Conservation (phyloP, 2,113 vertebrate genomes). For the Meleagris gallopavo region DNA sequence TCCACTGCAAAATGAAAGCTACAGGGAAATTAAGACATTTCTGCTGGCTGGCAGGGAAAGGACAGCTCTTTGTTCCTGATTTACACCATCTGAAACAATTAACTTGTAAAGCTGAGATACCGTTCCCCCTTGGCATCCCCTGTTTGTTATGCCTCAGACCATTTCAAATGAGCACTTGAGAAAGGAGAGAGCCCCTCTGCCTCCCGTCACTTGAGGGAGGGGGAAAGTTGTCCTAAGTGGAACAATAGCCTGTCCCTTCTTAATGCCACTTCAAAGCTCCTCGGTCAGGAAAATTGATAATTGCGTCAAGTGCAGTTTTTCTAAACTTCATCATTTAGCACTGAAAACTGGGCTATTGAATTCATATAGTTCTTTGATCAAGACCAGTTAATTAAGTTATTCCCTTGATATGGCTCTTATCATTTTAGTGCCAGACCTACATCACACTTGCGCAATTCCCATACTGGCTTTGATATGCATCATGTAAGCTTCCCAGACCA, state of each 20-base stretch:
- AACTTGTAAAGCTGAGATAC: background rate
- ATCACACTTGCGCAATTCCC: constrained; percentile 33
- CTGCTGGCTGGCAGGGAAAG: background rate
- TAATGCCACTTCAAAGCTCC: constrained; percentile 73
- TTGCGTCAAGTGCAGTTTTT: constrained; percentile 61
- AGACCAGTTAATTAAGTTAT: constrained; percentile 77
- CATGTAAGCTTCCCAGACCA: constrained; percentile 19
- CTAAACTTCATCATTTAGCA: constrained; percentile 62
- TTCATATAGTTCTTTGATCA: constrained; percentile 74
- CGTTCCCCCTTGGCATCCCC: constrained; percentile 12
- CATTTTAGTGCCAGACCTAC: constrained; percentile 69
- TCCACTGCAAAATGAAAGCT: constrained; percentile 3
- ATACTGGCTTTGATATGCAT: constrained; percentile 62
- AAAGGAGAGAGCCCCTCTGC: constrained; percentile 16
- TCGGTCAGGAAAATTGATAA: constrained; percentile 68
- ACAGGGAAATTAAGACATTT: background rate
- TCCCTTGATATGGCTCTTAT: constrained; percentile 75
- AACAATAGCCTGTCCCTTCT: constrained; percentile 56
- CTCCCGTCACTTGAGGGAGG: constrained; percentile 24
- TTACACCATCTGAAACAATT: constrained; percentile 46
- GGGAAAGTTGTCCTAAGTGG: constrained; percentile 32
- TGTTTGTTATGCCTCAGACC: constrained; percentile 16
- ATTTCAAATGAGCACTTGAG: constrained; percentile 37
- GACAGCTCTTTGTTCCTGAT: constrained; percentile 21
- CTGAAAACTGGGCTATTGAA: constrained; percentile 71